phyloP scores from a whole-genome alignment of 2,888 invertebrate genomes.

The Lycocerus yunnanus region DNA sequence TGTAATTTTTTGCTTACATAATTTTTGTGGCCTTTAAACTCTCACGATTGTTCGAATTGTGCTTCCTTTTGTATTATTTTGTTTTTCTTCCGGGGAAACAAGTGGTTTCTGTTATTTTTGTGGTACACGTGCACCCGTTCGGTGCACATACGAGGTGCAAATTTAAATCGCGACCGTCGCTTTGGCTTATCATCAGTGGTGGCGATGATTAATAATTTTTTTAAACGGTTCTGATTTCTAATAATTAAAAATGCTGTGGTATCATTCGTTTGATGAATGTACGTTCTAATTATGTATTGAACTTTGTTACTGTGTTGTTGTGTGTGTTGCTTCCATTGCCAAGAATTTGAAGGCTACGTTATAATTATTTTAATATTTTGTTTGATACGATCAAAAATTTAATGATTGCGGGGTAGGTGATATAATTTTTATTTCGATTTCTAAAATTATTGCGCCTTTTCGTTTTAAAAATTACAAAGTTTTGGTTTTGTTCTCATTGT shows the following conservation, averaged over 20 bases:
- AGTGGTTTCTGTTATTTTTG: background rate
- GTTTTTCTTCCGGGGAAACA: background rate
- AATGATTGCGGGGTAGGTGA: background rate
- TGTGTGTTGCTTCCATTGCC: constrained; percentile 2
- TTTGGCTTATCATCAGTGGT: background rate
- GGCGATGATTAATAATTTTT: constrained; percentile 2
- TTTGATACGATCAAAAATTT: constrained; percentile 3
- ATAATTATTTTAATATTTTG: background rate
- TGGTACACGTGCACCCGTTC: background rate
- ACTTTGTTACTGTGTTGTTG: constrained; percentile 8
- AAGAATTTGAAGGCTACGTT: constrained; percentile 15
- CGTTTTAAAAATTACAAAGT: too few relatives aligned
- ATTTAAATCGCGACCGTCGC: background rate
- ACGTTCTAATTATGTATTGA: constrained; percentile 13
- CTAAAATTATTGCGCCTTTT: too few relatives aligned
- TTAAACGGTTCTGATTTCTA: background rate
- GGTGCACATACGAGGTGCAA: background rate
- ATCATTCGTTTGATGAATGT: background rate
- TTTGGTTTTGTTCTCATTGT: background rate
- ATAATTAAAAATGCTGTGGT: background rate
- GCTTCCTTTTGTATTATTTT: background rate
- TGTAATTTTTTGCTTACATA: background rate
- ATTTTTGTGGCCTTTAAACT: background rate
- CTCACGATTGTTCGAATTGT: background rate
- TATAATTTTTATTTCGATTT: background rate